Base-by-base conservation (phyloP, 2,797 vertebrate species). In the Acanthurus leucopareius region DNA sequence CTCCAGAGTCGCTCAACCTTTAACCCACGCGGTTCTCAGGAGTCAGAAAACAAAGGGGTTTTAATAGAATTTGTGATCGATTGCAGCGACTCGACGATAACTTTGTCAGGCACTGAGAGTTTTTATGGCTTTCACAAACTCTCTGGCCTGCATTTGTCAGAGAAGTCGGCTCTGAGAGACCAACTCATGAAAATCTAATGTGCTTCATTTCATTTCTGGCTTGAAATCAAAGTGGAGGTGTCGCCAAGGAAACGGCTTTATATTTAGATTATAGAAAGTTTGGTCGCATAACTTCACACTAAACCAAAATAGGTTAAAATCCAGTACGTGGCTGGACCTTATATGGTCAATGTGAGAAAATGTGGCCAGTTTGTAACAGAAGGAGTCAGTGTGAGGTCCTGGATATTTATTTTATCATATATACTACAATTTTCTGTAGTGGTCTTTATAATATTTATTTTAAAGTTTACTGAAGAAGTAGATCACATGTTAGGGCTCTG, bases 71-170 rank as follows among this genome's bases (percentile, higher is more conserved):
- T 54, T 48, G 19, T 56, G 45, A 82, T 53, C 8, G 25, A 82
- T 62, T 35, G 19, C 16, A 14, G 44, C 22, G 57, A 67, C 45
- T 83, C 72, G 44, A 6, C n/a, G 1, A 76, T 78, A 35, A 44
- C 52, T 70, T 59, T 57, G 56, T 28, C 38, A 66, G 56, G 35
- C 20, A 47, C 63, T 40, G n/a, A n/a, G 25, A 60, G 64, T 54
- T 75, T 72, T 62, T 58, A 66, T 38, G 45, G 57, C 69, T 69
- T 77, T 67, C 16, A 56, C 25, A 78, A 80, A 38, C 17, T 40
- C 48, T 47, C 16, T 19, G n/a, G 40, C 0, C 52, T 49, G 66
- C 32, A 32, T 64, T 28, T 59, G 14, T 75, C 35, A 49, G 44
- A 71, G 51, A 58, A 72, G 40, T 51, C 58, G 38, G 25, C 67